These are phyloP conservation scores for Clinocottus analis DNA, from an alignment of 2,113 vertebrate species.

Conservation along the genomic window DNA sequence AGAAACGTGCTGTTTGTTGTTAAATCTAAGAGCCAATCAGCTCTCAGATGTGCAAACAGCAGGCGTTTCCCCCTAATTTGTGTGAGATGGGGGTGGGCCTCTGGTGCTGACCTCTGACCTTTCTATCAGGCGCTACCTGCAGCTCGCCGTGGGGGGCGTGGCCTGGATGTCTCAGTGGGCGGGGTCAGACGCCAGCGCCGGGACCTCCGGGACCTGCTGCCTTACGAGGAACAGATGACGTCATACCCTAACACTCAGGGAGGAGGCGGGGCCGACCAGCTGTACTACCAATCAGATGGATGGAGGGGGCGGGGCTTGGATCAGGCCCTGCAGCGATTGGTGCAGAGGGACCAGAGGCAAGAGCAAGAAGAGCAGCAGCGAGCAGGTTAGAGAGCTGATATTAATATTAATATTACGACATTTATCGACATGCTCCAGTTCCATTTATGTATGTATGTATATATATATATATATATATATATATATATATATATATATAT, in stretches of 20 bases:
- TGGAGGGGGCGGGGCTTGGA: constrained; percentile 78
- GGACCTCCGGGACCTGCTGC: constrained; percentile 73
- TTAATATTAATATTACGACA: too few species aligned
- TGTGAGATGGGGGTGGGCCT: too few species aligned
- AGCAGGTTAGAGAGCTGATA: constrained; percentile 43
- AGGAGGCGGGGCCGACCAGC: constrained; percentile 58
- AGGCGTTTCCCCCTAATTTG: too few species aligned
- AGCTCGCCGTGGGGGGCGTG: constrained; percentile 52
- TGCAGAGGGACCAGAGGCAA: constrained; percentile 82
- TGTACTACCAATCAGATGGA: constrained; percentile 76
- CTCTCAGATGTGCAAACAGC: too few species aligned
- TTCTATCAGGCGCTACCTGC: constrained; percentile 70
- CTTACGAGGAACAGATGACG: constrained; percentile 82
- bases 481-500: too few species aligned
- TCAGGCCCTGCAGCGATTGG: constrained; percentile 82
- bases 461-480: too few species aligned
- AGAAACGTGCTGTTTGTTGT: too few species aligned
- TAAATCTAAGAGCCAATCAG: too few species aligned
- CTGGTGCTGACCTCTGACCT: constrained; percentile 2
- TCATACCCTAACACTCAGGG: constrained; percentile 66
- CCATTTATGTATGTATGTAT: too few species aligned
- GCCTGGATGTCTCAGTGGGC: constrained; percentile 50
- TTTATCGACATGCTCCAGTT: too few species aligned
- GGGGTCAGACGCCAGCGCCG: constrained; percentile 72
- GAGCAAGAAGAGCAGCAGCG: constrained; percentile 72